phyloP scores from a whole-genome alignment of 1,140 invertebrate genomes.

The Hypothenemus hampei region DNA sequence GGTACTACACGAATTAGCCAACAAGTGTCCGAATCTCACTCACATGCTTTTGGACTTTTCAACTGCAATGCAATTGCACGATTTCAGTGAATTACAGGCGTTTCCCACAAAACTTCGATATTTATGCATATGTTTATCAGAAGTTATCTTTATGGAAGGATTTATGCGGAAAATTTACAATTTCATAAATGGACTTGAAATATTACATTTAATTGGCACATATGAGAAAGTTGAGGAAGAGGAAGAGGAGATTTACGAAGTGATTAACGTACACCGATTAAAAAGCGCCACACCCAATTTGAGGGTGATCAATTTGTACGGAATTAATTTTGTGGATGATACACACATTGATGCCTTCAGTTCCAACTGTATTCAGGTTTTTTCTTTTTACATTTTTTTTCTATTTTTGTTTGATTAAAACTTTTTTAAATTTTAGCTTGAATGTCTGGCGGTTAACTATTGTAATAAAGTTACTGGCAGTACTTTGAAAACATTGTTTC shows the following conservation, averaged over 20 bases:
- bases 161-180: conserved; percentile 99
- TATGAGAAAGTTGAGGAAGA: conserved; percentile 99
- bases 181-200: conserved; percentile 98
- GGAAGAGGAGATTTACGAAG: conserved; percentile 99
- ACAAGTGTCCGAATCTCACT: conserved; percentile 96
- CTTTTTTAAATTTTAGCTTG: conserved; percentile 62
- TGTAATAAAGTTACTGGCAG: conserved; percentile 95
- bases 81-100: conserved; percentile 97
- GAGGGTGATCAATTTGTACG: conserved; percentile 92
- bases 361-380: conserved; percentile 84
- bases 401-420: too few relatives aligned
- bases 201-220: conserved; percentile 96
- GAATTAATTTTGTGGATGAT: conserved; percentile 98
- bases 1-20: conserved; percentile 93
- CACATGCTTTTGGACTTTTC: conserved; percentile 97
- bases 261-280: conserved; percentile 97
- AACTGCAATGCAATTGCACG: conserved; percentile 97
- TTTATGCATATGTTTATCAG: conserved; percentile 95
- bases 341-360: conserved; percentile 97
- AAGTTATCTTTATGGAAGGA: conserved; percentile 99
- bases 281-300: conserved; percentile 95
- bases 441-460: conserved; percentile 94
- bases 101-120: conserved; percentile 97
- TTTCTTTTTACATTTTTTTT: too few relatives aligned
- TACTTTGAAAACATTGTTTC: conserved; percentile 92